phyloP scores from a whole-genome alignment of 2,797 vertebrate genomes.

The Danio tinwini region DNA sequence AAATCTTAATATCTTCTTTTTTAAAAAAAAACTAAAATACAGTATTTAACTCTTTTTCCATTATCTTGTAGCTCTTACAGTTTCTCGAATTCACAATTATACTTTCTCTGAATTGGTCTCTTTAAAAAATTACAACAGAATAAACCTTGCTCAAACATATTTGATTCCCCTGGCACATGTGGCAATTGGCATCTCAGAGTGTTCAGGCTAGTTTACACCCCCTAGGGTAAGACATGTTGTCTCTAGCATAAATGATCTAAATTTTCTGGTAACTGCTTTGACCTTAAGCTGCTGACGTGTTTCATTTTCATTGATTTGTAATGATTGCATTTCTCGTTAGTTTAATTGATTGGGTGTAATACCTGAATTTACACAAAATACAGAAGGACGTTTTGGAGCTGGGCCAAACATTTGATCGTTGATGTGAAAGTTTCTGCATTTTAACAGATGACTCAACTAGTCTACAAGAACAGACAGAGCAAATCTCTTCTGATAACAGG shows the following conservation, averaged over 20 bases:
- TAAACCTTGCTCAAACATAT: not conserved
- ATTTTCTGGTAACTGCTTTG: conserved; percentile 27
- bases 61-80: too few relatives aligned
- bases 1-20: too few relatives aligned
- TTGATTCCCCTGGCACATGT: not conserved
- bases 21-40: too few relatives aligned
- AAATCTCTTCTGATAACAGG: not conserved
- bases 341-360: conserved; percentile 40
- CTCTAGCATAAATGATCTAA: conserved; percentile 13
- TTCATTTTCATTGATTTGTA: not conserved
- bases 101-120: not conserved
- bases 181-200: not conserved
- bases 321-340: conserved; percentile 37
- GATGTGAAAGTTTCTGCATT: not conserved
- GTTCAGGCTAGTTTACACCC: not conserved
- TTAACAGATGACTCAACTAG: conserved; percentile 20
- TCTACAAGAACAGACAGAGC: not conserved
- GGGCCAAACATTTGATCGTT: conserved; percentile 27
- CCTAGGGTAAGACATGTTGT: conserved; percentile 25
- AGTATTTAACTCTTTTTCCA: too few relatives aligned
- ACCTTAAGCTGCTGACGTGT: conserved; percentile 26
- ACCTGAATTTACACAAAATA: conserved; percentile 25
- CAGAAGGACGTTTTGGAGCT: not conserved
- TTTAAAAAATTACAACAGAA: not conserved
- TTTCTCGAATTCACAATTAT: not conserved